These are phyloP conservation scores for Euura lappo DNA, from an alignment of 1,140 invertebrate genomes.

Conservation along the genomic window DNA sequence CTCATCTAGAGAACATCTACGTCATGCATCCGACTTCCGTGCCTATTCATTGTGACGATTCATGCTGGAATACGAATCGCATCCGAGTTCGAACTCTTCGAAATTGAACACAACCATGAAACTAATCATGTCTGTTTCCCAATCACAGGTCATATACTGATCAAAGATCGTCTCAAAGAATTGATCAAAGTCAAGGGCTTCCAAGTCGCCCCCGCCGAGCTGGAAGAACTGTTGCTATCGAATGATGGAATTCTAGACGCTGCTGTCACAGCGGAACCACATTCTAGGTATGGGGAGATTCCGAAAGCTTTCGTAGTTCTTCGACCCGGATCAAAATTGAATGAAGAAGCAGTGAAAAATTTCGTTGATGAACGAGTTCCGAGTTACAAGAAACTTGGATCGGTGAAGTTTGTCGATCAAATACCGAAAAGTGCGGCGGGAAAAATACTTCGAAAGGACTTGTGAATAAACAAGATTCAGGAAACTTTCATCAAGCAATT, in stretches of 20 bases:
- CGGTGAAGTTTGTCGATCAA: constrained; percentile 69
- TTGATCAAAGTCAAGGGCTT: constrained; percentile 67
- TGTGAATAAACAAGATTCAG: no score
- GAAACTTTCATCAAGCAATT: no score
- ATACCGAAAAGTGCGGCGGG: constrained; percentile 79
- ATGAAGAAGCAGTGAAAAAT: constrained; percentile 60
- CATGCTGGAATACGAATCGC: no score
- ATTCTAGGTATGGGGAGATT: constrained; percentile 73
- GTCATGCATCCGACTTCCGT: not conserved
- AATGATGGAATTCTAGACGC: constrained; percentile 71
- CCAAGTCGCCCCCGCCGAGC: constrained; percentile 52
- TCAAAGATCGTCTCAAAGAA: constrained; percentile 65
- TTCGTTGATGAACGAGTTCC: constrained; percentile 65
- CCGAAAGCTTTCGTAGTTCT: constrained; percentile 73
- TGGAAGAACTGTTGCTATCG: constrained; percentile 40
- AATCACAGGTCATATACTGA: constrained; percentile 54
- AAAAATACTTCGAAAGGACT: constrained; percentile 72
- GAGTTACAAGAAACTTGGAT: constrained; percentile 70
- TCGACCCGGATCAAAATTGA: constrained; percentile 50
- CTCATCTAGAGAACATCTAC: not conserved
- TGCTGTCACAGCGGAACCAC: constrained; percentile 81
- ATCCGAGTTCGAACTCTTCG: no score
- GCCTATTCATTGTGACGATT: no score
- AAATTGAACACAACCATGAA: no score
- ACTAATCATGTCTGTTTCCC: constrained; percentile 28